Evolutionary conservation across 2,888 invertebrate species (phyloP).

Genomic region (Dasypogon diadema): DNA sequence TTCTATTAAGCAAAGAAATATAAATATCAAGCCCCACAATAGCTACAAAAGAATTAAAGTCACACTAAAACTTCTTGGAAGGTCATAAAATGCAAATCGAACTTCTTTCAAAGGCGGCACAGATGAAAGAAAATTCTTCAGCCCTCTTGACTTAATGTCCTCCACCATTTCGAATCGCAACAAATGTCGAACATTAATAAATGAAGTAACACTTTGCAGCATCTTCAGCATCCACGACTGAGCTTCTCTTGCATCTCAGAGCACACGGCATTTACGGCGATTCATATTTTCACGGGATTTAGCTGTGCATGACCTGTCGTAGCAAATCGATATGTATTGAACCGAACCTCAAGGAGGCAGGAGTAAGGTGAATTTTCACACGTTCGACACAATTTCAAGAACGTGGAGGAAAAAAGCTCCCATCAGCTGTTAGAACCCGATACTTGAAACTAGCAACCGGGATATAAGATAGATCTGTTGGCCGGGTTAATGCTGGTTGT

Average conservation of each 20-base stretch:
- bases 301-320: conserved; percentile 40
- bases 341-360: not conserved
- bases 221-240: not conserved
- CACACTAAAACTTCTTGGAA: conserved; percentile 29
- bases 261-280: conserved; percentile 33
- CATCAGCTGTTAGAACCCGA: no score
- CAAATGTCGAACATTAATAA: conserved; percentile 51
- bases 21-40: not conserved
- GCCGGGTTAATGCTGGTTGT: not conserved
- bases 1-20: conserved; percentile 17
- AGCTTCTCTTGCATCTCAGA: not conserved
- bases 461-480: no score
- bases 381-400: not conserved
- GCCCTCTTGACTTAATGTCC: conserved; percentile 49
- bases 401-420: not conserved
- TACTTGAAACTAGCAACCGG: no score
- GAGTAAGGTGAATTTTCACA: not conserved
- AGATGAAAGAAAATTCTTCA: conserved; percentile 28
- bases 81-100: conserved; percentile 45
- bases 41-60: conserved; percentile 7
- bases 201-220: conserved; percentile 40
- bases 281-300: conserved; percentile 38
- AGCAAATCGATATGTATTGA: conserved; percentile 33
- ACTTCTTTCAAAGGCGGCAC: conserved; percentile 39
- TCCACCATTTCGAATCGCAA: conserved; percentile 50